Evolutionary conservation across 2,113 vertebrate genomes (phyloP).

Genomic region (Halcyon senegalensis): DNA sequence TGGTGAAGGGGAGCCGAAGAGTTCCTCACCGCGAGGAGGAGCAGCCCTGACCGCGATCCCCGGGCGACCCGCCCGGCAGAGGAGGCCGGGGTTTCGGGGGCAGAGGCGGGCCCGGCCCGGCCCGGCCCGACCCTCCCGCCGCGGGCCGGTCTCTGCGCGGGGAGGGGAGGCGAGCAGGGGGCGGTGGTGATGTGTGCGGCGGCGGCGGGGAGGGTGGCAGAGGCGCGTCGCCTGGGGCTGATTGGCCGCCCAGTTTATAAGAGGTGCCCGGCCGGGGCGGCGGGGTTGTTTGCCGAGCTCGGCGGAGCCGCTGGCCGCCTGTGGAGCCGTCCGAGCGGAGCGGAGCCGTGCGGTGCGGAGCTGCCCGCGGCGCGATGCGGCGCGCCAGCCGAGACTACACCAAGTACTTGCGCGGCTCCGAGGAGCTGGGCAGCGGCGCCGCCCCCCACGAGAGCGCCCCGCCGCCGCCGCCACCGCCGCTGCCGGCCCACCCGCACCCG

Average conservation of each 20-base stretch:
- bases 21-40: not conserved
- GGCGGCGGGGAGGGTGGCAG: not conserved
- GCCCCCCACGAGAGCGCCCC: constrained; percentile 20
- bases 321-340: not conserved
- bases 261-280: not conserved
- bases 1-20: not conserved
- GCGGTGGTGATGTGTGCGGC: not conserved
- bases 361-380: constrained; percentile 68
- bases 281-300: not conserved
- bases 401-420: constrained; percentile 77
- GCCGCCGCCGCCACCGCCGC: not conserved
- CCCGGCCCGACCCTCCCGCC: not conserved
- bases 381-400: constrained; percentile 78
- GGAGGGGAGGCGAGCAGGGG: not conserved
- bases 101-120: not conserved
- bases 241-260: constrained; percentile 38
- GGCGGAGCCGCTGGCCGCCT: not conserved
- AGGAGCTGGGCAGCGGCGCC: constrained; percentile 67
- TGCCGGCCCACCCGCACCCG: constrained; percentile 14
- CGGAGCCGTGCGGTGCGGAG: not conserved
- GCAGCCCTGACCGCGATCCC: not conserved
- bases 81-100: not conserved
- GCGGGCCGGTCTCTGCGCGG: not conserved
- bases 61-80: not conserved
- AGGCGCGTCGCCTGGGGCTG: not conserved